These are phyloP conservation scores for Hemiprocne comata DNA, from an alignment of 2,113 vertebrate species.

Conservation along the genomic window DNA sequence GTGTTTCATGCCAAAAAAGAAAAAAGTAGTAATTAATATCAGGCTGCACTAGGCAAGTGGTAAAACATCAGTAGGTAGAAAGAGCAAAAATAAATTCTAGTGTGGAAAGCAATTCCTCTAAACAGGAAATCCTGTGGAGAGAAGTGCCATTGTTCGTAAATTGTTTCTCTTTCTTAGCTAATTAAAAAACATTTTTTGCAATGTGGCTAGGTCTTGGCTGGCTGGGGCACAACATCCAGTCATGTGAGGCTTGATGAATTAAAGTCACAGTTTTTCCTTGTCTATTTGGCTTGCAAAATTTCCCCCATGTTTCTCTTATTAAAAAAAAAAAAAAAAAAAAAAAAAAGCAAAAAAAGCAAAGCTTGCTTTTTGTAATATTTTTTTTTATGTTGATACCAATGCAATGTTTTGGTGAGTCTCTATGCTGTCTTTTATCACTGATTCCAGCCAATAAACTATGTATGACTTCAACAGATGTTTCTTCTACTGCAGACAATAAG, in stretches of 20 bases:
- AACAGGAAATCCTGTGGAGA: conserved; percentile 47
- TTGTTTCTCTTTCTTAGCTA: conserved; percentile 26
- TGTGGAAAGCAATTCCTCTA: conserved; percentile 21
- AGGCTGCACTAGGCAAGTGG: neutral
- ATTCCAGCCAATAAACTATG: conserved; percentile 45
- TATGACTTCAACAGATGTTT: conserved; percentile 66
- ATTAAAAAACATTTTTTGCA: conserved; percentile 9
- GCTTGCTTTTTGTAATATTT: conserved; percentile 7
- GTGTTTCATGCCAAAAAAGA: neutral
- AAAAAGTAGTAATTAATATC: neutral
- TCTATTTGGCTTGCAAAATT: conserved; percentile 24
- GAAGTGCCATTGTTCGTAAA: conserved; percentile 11
- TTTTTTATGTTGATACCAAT: neutral
- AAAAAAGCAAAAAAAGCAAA: too few relatives aligned
- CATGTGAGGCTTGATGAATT: conserved; percentile 23
- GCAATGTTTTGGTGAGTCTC: conserved; percentile 31
- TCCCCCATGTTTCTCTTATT: conserved; percentile 15
- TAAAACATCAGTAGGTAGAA: neutral
- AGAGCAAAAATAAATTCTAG: neutral
- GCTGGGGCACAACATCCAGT: neutral
- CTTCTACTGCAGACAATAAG: neutral
- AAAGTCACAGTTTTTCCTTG: conserved; percentile 12
- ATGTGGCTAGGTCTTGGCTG: neutral
- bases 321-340: neutral
- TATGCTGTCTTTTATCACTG: conserved; percentile 47